These are phyloP conservation scores for Epizoanthus stellaris DNA, from an alignment of 92 coral and sea anemone genomes.

Conservation along the genomic window DNA sequence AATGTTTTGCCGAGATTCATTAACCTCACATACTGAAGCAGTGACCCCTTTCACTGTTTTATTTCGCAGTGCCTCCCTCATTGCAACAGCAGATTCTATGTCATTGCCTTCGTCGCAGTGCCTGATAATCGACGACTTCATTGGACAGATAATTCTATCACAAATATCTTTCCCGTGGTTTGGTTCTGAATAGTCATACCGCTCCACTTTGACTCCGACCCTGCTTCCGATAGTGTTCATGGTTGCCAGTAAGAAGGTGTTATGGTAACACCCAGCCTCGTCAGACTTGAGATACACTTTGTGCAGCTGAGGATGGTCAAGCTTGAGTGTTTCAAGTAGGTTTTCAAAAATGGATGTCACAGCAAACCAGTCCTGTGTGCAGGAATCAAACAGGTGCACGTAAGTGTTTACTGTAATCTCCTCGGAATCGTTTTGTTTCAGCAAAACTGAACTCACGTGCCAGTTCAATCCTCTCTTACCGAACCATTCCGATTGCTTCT, in stretches of 20 bases:
- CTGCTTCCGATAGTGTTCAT: conserved; percentile 54
- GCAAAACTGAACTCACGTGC: conserved; percentile 57
- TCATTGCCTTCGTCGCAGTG: conserved; percentile 68
- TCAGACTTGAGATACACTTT: conserved; percentile 56
- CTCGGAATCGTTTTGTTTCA: conserved; percentile 9
- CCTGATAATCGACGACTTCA: conserved; percentile 51
- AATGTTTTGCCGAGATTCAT: conserved; percentile 24
- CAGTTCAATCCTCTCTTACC: conserved; percentile 55
- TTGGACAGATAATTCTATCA: conserved; percentile 66
- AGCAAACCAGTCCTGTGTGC: conserved; percentile 79
- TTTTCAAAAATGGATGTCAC: conserved; percentile 62
- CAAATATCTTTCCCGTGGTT: conserved; percentile 70
- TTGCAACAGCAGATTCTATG: conserved; percentile 56
- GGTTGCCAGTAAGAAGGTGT: conserved; percentile 51
- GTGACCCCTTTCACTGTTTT: conserved; percentile 68
- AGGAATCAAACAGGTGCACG: conserved; percentile 65
- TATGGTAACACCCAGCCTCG: conserved; percentile 76
- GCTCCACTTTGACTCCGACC: conserved; percentile 37
- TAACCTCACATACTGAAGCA: conserved; percentile 62
- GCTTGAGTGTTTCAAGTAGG: conserved; percentile 50
- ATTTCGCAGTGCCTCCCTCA: conserved; percentile 59
- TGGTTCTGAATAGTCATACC: conserved; percentile 70
- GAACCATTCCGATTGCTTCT: conserved; percentile 54
- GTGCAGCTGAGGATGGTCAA: conserved; percentile 41
- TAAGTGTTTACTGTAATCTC: conserved; percentile 38